Base-by-base conservation (phyloP, 2,797 vertebrate species). In the Megaceryle alcyon region DNA sequence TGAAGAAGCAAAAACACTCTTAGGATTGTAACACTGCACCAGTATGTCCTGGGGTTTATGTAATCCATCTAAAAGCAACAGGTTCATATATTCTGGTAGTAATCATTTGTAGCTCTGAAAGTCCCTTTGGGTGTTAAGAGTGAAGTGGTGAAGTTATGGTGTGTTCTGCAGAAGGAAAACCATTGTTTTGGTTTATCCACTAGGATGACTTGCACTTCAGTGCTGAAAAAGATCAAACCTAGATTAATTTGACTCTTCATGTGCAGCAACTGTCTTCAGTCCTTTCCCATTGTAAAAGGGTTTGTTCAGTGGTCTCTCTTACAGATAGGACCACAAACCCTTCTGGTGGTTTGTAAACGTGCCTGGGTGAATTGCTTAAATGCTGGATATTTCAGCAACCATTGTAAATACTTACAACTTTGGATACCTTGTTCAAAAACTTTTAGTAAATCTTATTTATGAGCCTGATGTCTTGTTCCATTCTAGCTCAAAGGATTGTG, bases 1-100 rank as follows among this genome's bases (percentile, higher is more conserved):
- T 1, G 98, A 99, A 84, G 99, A 99, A 35, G 99, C 99, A 71
- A 98, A 98, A 94, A 97, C 98, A 7, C 98, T 99, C 14, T 64
- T 99, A 82, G 99, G 99, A 6, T 92, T 99, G 41, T 99, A 98
- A 97, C 37, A 2, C 3, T 44, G 68, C 49, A 15, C 35, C 80
- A 43, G 46, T 21, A 7, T 16, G 31, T 53, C 53, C 39, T 66
- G 54, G 3, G 6, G 35, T 94, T 91, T 88, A 35, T 37, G 61
- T 75, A 54, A 84, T 53, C 85, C 76, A 61, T 86, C 97, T 96
- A 83, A 95, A 97, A 97, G 86, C 91, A 90, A 3, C 71, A 93
- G 92, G 85, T 94, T 94, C 94, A 61, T 75, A 20, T 53, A 6
- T 31, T 91, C 96, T 63, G 91, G 86, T 86, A 21, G 86, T 73